Conservation (phyloP, 2,888 invertebrate genomes). For the Saturnia japonica region DNA sequence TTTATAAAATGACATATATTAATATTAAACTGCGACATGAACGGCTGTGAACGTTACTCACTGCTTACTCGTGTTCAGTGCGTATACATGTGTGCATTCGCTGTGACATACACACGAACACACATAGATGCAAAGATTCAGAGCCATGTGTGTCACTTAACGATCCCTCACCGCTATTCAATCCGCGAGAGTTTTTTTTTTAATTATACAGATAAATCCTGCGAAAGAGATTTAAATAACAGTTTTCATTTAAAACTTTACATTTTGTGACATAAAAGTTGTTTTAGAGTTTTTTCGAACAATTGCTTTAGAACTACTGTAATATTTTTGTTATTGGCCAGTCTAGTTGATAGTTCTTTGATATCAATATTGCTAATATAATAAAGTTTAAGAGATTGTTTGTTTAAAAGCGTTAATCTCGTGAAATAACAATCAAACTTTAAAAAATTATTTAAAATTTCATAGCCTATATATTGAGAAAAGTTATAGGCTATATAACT, state of each 20-base stretch:
- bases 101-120: not conserved
- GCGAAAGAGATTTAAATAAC: conserved; percentile 1
- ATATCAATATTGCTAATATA: too few species aligned
- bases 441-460: too few species aligned
- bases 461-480: too few species aligned
- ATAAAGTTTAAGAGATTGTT: too few species aligned
- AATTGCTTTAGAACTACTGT: not conserved
- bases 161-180: conserved; percentile 7
- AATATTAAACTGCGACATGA: not conserved
- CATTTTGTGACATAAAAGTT: not conserved
- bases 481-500: too few species aligned
- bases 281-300: not conserved
- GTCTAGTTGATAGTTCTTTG: too few species aligned
- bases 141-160: not conserved
- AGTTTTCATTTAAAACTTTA: not conserved
- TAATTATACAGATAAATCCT: conserved; percentile 14
- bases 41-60: conserved; percentile 3
- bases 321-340: too few species aligned
- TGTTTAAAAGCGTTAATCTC: too few species aligned
- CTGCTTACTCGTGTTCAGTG: not conserved
- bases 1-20: not conserved
- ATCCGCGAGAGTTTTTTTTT: conserved; percentile 4
- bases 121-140: not conserved
- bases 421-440: too few species aligned
- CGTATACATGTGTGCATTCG: not conserved